phyloP scores from a whole-genome alignment of 2,113 vertebrate genomes.

The Halichoerus grypus region DNA sequence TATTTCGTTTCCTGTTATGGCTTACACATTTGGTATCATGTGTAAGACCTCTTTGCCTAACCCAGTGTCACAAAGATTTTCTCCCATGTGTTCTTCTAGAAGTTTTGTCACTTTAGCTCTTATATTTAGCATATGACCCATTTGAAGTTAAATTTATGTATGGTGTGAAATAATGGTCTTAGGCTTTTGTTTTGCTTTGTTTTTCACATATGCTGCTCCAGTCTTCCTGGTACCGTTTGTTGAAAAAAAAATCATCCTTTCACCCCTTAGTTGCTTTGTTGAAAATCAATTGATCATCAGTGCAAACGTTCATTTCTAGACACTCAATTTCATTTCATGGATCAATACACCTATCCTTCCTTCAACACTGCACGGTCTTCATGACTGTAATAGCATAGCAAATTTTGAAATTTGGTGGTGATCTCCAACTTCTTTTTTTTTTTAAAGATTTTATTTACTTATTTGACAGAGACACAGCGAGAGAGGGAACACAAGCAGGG shows the following conservation, averaged over 20 bases:
- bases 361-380: neutral
- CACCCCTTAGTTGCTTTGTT: neutral
- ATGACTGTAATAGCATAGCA: neutral
- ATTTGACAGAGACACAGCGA: too few relatives aligned
- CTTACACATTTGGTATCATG: neutral
- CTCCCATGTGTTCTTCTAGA: neutral
- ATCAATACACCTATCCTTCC: neutral
- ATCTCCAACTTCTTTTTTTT: neutral
- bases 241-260: slow-evolving; percentile 1
- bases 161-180: neutral
- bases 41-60: neutral
- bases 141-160: neutral
- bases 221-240: neutral
- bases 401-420: neutral
- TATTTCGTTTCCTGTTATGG: neutral
- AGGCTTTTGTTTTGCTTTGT: neutral
- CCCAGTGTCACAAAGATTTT: neutral
- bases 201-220: too few relatives aligned
- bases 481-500: too few relatives aligned
- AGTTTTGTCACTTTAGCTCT: neutral
- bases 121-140: neutral
- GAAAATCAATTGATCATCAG: neutral
- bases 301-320: neutral
- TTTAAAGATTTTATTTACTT: too few relatives aligned
- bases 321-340: neutral